phyloP scores from a whole-genome alignment of 2,888 invertebrate genomes.

The Lutraria lutraria region DNA sequence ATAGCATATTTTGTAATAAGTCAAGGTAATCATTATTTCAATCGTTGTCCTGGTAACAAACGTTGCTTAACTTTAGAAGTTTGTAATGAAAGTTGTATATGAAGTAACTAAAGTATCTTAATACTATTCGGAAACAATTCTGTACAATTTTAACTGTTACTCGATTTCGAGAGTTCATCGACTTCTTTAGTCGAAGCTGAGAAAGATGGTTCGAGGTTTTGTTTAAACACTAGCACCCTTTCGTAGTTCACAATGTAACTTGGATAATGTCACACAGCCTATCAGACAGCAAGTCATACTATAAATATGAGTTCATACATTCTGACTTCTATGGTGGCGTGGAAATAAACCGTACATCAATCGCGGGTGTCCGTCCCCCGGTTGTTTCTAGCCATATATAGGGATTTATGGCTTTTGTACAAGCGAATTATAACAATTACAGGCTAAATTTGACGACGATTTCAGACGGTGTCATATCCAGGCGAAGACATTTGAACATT shows the following conservation, averaged over 20 bases:
- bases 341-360: neutral
- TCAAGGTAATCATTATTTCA: too few relatives aligned
- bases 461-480: neutral
- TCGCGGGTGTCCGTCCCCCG: neutral
- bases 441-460: constrained; percentile 12
- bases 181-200: too few relatives aligned
- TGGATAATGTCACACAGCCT: neutral
- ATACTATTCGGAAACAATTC: too few relatives aligned
- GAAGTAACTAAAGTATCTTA: too few relatives aligned
- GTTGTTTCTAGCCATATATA: neutral
- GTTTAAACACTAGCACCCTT: neutral
- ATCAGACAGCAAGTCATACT: neutral
- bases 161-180: too few relatives aligned
- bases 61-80: too few relatives aligned
- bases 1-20: too few relatives aligned
- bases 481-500: constrained; percentile 3
- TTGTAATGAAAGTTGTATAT: too few relatives aligned
- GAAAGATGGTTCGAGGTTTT: neutral
- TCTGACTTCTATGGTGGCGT: neutral
- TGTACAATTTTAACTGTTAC: too few relatives aligned
- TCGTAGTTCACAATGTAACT: neutral
- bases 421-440: constrained; percentile 6
- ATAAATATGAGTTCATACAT: neutral
- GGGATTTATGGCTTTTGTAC: constrained; percentile 22
- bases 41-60: too few relatives aligned